These are phyloP conservation scores for Aptenodytes forsteri DNA, from an alignment of 2,113 vertebrate genomes.

Conservation along the genomic window DNA sequence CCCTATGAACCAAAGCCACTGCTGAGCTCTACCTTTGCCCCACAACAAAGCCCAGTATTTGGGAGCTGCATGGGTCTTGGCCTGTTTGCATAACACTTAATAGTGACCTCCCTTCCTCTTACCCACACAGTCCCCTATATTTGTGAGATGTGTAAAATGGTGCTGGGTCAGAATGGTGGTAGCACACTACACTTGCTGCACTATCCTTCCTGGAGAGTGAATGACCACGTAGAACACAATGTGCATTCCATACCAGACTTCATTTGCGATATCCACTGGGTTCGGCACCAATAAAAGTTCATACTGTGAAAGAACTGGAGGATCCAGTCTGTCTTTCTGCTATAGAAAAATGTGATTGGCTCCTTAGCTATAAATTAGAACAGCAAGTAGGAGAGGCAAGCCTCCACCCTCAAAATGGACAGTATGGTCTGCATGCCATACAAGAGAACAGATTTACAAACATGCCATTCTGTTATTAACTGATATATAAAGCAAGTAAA, in stretches of 20 bases:
- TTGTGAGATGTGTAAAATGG: neutral
- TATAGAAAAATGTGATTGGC: neutral
- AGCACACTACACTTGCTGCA: neutral
- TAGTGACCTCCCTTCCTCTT: neutral
- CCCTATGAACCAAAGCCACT: neutral
- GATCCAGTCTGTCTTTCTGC: neutral
- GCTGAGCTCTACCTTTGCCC: neutral
- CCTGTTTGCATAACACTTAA: neutral
- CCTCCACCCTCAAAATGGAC: neutral
- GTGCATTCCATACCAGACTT: neutral
- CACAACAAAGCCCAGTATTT: neutral
- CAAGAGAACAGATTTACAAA: neutral
- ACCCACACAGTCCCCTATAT: neutral
- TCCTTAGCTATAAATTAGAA: neutral
- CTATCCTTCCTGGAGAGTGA: neutral
- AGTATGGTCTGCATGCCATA: neutral
- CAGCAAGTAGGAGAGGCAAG: neutral
- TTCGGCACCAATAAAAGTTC: neutral
- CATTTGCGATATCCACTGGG: rapidly evolving
- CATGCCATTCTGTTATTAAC: neutral
- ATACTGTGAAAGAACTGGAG: neutral
- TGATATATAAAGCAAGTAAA: neutral
- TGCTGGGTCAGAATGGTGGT: neutral
- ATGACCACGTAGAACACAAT: neutral
- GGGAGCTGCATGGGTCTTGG: neutral